phyloP scores from a whole-genome alignment of 1,140 invertebrate genomes.

The Aphaenogaster floridana region DNA sequence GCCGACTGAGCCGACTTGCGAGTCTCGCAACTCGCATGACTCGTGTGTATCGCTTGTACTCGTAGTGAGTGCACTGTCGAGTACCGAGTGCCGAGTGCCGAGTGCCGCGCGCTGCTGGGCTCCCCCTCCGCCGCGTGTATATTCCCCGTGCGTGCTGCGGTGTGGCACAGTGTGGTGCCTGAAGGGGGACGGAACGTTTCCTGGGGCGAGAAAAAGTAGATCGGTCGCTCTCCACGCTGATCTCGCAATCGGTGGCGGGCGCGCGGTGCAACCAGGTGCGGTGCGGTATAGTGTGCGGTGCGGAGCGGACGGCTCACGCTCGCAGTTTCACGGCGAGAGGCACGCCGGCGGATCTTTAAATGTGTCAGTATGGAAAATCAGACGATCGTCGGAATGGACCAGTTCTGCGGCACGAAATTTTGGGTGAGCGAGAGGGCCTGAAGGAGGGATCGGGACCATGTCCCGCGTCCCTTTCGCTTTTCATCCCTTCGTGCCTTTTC shows the following conservation, averaged over 20 bases:
- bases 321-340: background rate
- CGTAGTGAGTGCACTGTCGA: no score
- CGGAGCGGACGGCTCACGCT: background rate
- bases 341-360: constrained; percentile 66
- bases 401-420: constrained; percentile 89
- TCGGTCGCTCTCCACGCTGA: background rate
- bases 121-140: background rate
- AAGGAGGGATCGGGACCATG: background rate
- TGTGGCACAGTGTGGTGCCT: background rate
- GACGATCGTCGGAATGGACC: constrained; percentile 85
- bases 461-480: background rate
- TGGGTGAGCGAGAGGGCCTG: constrained; percentile 87
- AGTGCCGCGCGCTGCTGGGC: background rate
- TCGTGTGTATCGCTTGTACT: background rate
- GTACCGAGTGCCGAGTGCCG: no score
- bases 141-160: background rate
- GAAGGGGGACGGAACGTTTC: background rate
- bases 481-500: background rate
- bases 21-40: background rate
- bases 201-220: background rate
- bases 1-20: no score
- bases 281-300: background rate
- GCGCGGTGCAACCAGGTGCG: background rate
- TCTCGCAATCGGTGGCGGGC: background rate
- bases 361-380: constrained; percentile 82